Percentiles rank a stretch among this genome's conserved stretches.
Evolutionary conservation across 2,113 vertebrate genomes (phyloP).

Genomic region (Eretmochelys imbricata): DNA sequence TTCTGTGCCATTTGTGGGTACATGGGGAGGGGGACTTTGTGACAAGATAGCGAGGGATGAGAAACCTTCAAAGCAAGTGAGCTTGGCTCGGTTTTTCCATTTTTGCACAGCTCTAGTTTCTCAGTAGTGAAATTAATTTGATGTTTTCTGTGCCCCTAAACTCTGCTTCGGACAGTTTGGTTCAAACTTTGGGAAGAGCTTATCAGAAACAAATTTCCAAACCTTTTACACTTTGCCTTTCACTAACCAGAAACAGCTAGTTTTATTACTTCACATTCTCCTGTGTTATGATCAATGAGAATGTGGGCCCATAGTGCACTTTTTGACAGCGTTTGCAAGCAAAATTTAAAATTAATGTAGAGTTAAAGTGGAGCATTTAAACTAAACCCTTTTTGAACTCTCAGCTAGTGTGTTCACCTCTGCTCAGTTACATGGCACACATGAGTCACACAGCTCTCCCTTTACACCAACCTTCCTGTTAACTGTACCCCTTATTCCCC

Average conservation of each 20-base stretch:
- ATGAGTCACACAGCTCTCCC: background rate
- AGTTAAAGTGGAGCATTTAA: background rate
- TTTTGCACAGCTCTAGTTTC: background rate
- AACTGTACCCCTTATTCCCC: background rate
- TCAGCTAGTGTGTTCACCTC: background rate
- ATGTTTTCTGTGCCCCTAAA: background rate
- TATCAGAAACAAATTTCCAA: background rate
- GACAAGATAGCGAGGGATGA: background rate
- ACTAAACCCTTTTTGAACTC: background rate
- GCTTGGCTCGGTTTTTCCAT: background rate
- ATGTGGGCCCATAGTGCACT: background rate
- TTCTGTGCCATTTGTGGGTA: fast-evolving
- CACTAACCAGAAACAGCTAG: background rate
- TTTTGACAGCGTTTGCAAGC: background rate
- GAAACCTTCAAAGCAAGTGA: background rate
- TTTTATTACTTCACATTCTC: background rate
- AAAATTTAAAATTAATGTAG: background rate
- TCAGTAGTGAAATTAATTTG: background rate
- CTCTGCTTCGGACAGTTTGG: background rate
- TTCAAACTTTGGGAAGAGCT: background rate
- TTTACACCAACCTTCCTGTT: background rate
- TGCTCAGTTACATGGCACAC: background rate
- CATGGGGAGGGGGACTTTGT: background rate
- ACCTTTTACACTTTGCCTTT: background rate
- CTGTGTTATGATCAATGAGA: background rate